Evolutionary conservation across 1,140 invertebrate species (phyloP).

Genomic region (Diachasma alloeum): DNA sequence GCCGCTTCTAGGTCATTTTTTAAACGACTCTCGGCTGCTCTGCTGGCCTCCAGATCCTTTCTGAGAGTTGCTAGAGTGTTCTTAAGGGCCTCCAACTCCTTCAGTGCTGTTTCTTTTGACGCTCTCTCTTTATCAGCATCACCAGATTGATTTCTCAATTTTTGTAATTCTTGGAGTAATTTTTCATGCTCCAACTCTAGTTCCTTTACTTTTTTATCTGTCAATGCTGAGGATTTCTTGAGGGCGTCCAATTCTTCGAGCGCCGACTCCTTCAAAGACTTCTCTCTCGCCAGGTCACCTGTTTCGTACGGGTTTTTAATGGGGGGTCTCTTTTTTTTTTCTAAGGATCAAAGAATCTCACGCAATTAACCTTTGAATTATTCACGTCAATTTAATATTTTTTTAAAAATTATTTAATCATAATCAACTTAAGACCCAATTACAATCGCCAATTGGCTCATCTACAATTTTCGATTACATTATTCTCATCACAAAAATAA

Average conservation of each 20-base stretch:
- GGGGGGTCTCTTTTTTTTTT: too few relatives aligned
- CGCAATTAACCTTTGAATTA: too few relatives aligned
- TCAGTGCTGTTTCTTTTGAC: neutral
- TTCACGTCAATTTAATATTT: too few relatives aligned
- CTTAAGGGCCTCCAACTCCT: conserved; percentile 12
- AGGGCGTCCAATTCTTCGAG: neutral
- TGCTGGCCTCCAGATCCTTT: conserved; percentile 1
- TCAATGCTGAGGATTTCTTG: neutral
- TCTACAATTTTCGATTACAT: too few relatives aligned
- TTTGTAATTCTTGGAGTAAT: neutral
- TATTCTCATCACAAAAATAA: too few relatives aligned
- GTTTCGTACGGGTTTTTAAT: neutral
- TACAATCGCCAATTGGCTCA: too few relatives aligned
- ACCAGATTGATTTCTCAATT: neutral
- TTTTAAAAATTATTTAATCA: too few relatives aligned
- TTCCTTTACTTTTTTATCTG: neutral
- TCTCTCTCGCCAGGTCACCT: neutral
- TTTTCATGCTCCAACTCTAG: neutral
- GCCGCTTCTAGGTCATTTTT: conserved; percentile 21
- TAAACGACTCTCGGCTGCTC: conserved; percentile 5
- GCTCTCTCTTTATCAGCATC: neutral
- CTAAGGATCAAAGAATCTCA: too few relatives aligned
- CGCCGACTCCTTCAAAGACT: neutral
- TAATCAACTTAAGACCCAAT: too few relatives aligned
- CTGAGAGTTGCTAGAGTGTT: neutral